Evolutionary conservation across 2,797 vertebrate species (phyloP).

Genomic region (Craterocephalus amniculus): DNA sequence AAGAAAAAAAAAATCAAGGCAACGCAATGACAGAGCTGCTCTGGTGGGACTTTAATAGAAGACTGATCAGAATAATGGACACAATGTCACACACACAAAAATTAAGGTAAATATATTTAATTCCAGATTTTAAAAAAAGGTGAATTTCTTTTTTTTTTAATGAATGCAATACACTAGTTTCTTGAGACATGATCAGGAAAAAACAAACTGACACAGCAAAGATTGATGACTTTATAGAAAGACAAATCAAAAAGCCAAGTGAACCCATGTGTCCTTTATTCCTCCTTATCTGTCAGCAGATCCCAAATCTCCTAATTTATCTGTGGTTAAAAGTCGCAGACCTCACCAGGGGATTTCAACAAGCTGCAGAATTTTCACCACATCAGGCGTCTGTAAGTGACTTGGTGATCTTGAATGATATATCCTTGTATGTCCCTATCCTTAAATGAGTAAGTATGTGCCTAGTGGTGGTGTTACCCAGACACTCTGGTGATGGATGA

Average conservation of each 20-base stretch:
- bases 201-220: constrained; percentile 53
- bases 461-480: constrained; percentile 88
- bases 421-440: constrained; percentile 60
- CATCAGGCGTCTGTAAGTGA: constrained; percentile 93
- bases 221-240: constrained; percentile 77
- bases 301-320: constrained; percentile 79
- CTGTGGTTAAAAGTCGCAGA: constrained; percentile 86
- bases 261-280: constrained; percentile 38
- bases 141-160: no score
- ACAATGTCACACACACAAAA: background rate
- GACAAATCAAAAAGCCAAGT: constrained; percentile 44
- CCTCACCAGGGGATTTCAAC: constrained; percentile 85
- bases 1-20: background rate
- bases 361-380: constrained; percentile 86
- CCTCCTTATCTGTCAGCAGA: constrained; percentile 54
- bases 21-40: background rate
- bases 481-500: constrained; percentile 94
- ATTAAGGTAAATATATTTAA: no score
- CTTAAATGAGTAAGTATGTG: constrained; percentile 81
- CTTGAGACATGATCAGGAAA: background rate
- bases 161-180: background rate
- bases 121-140: no score
- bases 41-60: background rate
- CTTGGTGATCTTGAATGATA: constrained; percentile 84
- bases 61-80: background rate